phyloP scores from a whole-genome alignment of 2,113 vertebrate species.

The Cynoglossus semilaevis region DNA sequence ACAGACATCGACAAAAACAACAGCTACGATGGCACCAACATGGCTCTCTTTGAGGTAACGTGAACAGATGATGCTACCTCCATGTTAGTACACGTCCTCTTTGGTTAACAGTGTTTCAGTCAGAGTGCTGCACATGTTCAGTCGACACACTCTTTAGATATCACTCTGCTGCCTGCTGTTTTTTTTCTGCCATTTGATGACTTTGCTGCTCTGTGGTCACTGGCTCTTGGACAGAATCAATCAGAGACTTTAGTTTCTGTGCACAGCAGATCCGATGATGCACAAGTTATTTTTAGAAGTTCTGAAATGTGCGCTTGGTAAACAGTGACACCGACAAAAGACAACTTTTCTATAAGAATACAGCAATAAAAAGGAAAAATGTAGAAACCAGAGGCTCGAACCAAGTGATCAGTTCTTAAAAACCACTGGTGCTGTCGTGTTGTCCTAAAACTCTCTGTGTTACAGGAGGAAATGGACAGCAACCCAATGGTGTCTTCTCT shows the following conservation, averaged over 20 bases:
- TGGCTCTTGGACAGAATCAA: slow-evolving; percentile 31
- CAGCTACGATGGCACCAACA: slow-evolving; percentile 89
- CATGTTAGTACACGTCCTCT: too few relatives aligned
- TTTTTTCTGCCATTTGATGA: slow-evolving; percentile 35
- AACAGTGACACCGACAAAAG: too few relatives aligned
- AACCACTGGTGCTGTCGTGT: not conserved
- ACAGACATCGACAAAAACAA: slow-evolving; percentile 78
- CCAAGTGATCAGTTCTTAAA: not conserved
- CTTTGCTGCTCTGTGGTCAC: slow-evolving; percentile 31
- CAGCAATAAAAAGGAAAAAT: too few relatives aligned
- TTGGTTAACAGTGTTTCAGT: too few relatives aligned
- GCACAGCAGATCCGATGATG: slow-evolving; percentile 2
- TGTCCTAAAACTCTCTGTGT: not conserved
- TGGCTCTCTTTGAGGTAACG: slow-evolving; percentile 97
- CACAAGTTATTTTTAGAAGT: too few relatives aligned
- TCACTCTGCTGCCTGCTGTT: slow-evolving; percentile 27
- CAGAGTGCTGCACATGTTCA: too few relatives aligned
- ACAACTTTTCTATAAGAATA: too few relatives aligned
- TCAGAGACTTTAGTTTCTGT: slow-evolving; percentile 21
- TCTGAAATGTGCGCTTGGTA: too few relatives aligned
- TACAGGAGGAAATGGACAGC: slow-evolving; percentile 98
- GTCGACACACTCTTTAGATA: slow-evolving; percentile 1
- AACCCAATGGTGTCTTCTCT: slow-evolving; percentile 98
- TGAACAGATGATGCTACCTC: too few relatives aligned
- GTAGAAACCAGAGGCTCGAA: not conserved